Conservation (phyloP, 2,888 invertebrate genomes). For the Harpalus rufipes region DNA sequence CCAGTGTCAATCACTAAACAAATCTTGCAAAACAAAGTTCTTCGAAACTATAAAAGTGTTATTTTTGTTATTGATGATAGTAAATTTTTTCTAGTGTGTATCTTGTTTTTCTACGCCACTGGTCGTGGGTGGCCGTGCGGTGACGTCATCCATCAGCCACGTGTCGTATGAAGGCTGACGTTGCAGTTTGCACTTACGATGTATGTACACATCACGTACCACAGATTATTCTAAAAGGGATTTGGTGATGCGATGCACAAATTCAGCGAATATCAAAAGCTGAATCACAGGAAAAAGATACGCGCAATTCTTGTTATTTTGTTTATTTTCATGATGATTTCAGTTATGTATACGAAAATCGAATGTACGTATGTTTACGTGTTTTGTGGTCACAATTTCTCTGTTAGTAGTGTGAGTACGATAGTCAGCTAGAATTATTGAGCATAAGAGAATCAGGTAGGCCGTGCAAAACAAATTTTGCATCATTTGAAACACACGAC, state of each 20-base stretch:
- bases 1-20: background rate
- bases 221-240: conserved; percentile 30
- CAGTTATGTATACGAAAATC: too few relatives aligned
- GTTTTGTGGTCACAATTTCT: too few relatives aligned
- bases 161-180: conserved; percentile 50
- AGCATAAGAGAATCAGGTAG: too few relatives aligned
- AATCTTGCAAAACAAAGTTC: background rate
- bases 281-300: conserved; percentile 29
- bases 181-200: conserved; percentile 26
- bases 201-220: conserved; percentile 23
- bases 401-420: too few relatives aligned
- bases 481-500: too few relatives aligned
- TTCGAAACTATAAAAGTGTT: background rate
- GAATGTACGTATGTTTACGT: too few relatives aligned
- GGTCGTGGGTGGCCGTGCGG: conserved; percentile 55
- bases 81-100: background rate
- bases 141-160: conserved; percentile 61
- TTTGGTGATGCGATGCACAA: conserved; percentile 39
- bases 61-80: background rate
- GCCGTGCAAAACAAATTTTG: too few relatives aligned
- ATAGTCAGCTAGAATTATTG: too few relatives aligned
- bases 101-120: conserved; percentile 1
- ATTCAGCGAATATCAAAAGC: conserved; percentile 18
- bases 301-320: conserved; percentile 4
- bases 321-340: background rate